Evolutionary conservation across 2,797 vertebrate genomes (phyloP).

Genomic region (Rhynchonycteris naso): DNA sequence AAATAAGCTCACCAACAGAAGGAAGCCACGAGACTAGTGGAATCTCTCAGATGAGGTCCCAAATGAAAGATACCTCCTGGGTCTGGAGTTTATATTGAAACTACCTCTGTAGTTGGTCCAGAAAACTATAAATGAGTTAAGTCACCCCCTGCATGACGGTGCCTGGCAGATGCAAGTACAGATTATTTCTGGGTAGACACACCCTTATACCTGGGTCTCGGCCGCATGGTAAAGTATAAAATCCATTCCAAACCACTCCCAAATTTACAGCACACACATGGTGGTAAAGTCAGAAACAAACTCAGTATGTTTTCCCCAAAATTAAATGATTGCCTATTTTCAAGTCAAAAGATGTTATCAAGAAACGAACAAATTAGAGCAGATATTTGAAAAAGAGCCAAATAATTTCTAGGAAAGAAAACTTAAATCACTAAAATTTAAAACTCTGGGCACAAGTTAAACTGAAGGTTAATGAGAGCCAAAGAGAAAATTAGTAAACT

Average conservation of each 20-base stretch:
- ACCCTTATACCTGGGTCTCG: background rate
- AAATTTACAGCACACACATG: background rate
- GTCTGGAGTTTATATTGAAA: background rate
- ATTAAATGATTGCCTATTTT: too few relatives aligned
- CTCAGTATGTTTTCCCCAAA: background rate
- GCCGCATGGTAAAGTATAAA: background rate
- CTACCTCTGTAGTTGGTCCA: background rate
- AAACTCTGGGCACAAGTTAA: background rate
- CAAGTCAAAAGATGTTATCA: background rate
- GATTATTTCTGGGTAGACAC: background rate
- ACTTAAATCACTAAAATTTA: background rate
- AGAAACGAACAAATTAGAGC: background rate
- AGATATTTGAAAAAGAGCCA: background rate
- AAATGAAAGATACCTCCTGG: too few relatives aligned
- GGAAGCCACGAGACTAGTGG: fast-evolving
- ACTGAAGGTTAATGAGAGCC: background rate
- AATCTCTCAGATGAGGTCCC: background rate
- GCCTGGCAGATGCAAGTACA: background rate
- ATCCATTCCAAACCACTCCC: background rate
- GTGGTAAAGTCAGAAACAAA: background rate
- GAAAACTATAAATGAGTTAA: background rate
- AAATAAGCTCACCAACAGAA: fast-evolving
- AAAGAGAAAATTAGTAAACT: background rate
- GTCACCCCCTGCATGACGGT: background rate
- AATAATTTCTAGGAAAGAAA: background rate